phyloP scores from a whole-genome alignment of 2,888 invertebrate species.

The Eurytoma californica region DNA sequence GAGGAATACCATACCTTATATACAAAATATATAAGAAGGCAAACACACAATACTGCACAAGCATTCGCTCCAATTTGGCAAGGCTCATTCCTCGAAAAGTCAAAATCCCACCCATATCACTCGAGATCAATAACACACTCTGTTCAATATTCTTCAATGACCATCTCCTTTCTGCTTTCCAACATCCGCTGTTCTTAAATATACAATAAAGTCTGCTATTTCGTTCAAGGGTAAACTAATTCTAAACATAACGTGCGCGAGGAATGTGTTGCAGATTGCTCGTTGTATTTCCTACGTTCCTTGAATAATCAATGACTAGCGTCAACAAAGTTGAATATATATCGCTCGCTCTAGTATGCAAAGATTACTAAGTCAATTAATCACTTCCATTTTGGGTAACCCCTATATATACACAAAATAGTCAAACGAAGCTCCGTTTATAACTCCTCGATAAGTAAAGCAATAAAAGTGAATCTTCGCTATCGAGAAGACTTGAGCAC shows the following conservation, averaged over 20 bases:
- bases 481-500: too few relatives aligned
- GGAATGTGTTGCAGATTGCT: conserved; percentile 2
- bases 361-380: too few relatives aligned
- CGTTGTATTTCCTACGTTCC: too few relatives aligned
- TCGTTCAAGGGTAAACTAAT: background rate
- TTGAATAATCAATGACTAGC: too few relatives aligned
- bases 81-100: background rate
- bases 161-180: background rate
- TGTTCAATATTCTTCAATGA: background rate
- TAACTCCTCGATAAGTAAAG: too few relatives aligned
- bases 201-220: background rate
- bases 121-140: conserved; percentile 12
- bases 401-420: too few relatives aligned
- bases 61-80: background rate
- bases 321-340: too few relatives aligned
- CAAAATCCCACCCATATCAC: background rate
- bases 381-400: too few relatives aligned
- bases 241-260: conserved; percentile 4
- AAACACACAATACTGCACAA: background rate
- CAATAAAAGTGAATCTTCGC: too few relatives aligned
- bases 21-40: background rate
- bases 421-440: too few relatives aligned
- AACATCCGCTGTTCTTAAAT: conserved; percentile 3
- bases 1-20: background rate
- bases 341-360: too few relatives aligned